These are phyloP conservation scores for Macroglossus sobrinus DNA, from an alignment of 2,113 vertebrate genomes.

Conservation along the genomic window DNA sequence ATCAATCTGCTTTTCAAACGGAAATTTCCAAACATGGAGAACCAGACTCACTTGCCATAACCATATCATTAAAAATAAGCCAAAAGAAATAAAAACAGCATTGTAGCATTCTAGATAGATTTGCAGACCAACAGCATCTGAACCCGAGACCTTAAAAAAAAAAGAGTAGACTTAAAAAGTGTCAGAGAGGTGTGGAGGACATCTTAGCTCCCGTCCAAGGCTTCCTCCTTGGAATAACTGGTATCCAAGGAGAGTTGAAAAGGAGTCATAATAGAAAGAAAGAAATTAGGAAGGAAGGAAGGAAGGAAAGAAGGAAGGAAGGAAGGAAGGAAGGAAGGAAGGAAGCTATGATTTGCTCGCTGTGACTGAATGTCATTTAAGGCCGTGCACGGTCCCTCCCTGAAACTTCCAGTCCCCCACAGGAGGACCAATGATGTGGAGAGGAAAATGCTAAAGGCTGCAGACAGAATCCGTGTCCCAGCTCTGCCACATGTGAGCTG, in stretches of 20 bases:
- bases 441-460: no score
- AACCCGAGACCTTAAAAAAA: not conserved
- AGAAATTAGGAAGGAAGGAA: no score
- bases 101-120: not conserved
- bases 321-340: not conserved
- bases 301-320: no score
- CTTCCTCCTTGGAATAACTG: not conserved
- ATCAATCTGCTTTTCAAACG: not conserved
- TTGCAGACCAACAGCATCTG: not conserved
- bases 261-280: no score
- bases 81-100: not conserved
- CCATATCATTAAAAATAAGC: not conserved
- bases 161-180: not conserved
- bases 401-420: not conserved
- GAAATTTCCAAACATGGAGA: not conserved
- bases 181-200: not conserved
- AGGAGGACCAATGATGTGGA: not conserved
- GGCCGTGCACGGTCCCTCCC: not conserved
- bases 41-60: not conserved
- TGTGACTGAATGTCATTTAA: not conserved
- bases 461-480: not conserved
- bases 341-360: not conserved
- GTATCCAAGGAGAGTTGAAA: not conserved
- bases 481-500: not conserved
- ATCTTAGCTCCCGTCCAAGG: not conserved